Percentiles rank a stretch among this genome's conserved stretches.
Evolutionary conservation across 2,113 vertebrate species (phyloP).

Genomic region (Mandrillus leucophaeus): DNA sequence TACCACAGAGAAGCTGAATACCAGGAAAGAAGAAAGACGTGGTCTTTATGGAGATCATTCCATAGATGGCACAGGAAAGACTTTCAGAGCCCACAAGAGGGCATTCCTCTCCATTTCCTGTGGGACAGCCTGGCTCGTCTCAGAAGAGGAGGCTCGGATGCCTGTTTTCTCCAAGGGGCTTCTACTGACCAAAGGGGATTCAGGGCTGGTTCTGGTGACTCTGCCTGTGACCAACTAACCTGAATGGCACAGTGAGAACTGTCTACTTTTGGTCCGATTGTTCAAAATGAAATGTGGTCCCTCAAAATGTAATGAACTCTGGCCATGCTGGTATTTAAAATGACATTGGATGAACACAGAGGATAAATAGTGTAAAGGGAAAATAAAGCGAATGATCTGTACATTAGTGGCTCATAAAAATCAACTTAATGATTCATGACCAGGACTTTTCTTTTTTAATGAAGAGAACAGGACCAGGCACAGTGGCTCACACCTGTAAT

Average conservation of each 20-base stretch:
- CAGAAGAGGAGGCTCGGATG: neutral
- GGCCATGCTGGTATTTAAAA: neutral
- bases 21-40: neutral
- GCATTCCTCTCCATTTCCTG: neutral
- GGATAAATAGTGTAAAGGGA: neutral
- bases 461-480: too few species aligned
- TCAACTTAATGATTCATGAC: neutral
- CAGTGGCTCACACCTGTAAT: too few species aligned
- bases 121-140: neutral
- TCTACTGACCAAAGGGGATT: neutral
- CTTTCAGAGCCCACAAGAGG: neutral
- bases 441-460: neutral
- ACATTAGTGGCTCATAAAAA: neutral
- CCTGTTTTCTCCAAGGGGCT: rapidly evolving
- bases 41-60: neutral
- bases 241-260: too few species aligned
- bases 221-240: neutral
- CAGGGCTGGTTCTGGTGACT: neutral
- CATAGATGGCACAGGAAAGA: neutral
- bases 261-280: neutral
- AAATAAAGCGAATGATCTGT: neutral
- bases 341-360: neutral
- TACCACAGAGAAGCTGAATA: neutral
- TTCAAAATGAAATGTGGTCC: neutral
- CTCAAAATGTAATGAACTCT: neutral